Evolutionary conservation across 2,888 invertebrate genomes (phyloP), one percentile per base, ranked within the genome.

Genomic region (Lampropteryx suffumata): DNA sequence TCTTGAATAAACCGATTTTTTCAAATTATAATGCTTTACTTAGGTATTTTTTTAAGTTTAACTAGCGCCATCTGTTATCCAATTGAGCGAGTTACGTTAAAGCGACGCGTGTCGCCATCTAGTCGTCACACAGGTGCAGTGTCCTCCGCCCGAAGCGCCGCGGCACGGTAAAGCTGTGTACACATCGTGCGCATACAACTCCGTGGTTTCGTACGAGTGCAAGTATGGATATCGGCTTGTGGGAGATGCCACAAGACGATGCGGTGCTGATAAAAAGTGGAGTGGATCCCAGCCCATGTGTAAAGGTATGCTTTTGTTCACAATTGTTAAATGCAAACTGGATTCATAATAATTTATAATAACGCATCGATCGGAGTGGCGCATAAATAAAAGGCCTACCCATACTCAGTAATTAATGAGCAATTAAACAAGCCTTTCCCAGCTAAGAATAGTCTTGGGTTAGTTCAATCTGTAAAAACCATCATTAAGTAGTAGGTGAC

Each of bases 201-300:
- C 98, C 0, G 95, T 97, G 53, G 97, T 99, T 13, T 95, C 96
- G 40, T 99, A 99, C 86, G 97, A 97, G 75, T 99, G 99, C 91
- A 95, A 96, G 73, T 96, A 97, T 72, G 98, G 98, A 7, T 99
- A 95, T 87, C 95, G 96, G 53, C 92, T 99, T 55, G 93, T 97
- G 6, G 99, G 99, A 0, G 96, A 97, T 59, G 93, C 95, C 9
- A 98, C 98, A 1, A 92, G 99, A 63, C 92, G 96, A 34, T 99
- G 99, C 80, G 96, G 97, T 0, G 96, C 98, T 0, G 98, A 99
- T 82, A 95, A 96, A 76, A 95, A 95, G 74, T 99, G 99, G 99
- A 95, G 97, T 13, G 99, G 98, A 28, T 91, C 93, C n/a, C 94
- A 96, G 65, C 98, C 99, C 1, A 90, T 92, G 62, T 99, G 99